A percentile compares a stretch with the other conserved stretches of the same genome.
phyloP scores from a whole-genome alignment of 1,140 invertebrate genomes.

The Bombyx mandarina region DNA sequence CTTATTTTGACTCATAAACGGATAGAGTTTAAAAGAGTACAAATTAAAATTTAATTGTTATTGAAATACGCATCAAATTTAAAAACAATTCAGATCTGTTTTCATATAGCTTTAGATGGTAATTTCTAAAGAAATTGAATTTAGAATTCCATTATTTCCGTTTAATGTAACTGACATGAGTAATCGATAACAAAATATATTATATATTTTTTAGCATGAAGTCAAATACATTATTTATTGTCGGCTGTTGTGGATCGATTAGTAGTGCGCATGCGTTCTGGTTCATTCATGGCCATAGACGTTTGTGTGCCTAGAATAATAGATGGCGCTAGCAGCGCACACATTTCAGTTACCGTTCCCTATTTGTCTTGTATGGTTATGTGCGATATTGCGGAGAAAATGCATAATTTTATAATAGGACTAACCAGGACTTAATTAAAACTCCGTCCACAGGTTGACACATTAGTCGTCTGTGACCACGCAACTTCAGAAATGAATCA shows the following conservation, averaged over 20 bases:
- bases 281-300: constrained; percentile 28
- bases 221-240: constrained; percentile 46
- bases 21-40: no score
- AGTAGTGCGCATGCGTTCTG: constrained; percentile 43
- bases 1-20: no score
- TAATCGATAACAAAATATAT: not conserved
- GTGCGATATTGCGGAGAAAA: not conserved
- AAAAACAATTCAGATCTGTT: no score
- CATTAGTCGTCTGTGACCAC: no score
- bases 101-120: no score
- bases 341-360: constrained; percentile 6
- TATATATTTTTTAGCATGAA: constrained; percentile 17
- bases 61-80: no score
- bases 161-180: constrained; percentile 1
- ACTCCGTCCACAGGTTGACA: no score
- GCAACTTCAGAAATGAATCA: no score
- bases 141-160: constrained; percentile 8
- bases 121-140: constrained; percentile 7
- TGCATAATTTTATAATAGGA: no score
- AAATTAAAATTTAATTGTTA: no score
- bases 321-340: constrained; percentile 33
- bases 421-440: no score
- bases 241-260: constrained; percentile 38
- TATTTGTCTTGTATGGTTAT: constrained; percentile 6
- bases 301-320: constrained; percentile 16